Evolutionary conservation across 2,888 invertebrate genomes (phyloP), one percentile per base, ranked within the genome.

Genomic region (Charanyca ferruginea): DNA sequence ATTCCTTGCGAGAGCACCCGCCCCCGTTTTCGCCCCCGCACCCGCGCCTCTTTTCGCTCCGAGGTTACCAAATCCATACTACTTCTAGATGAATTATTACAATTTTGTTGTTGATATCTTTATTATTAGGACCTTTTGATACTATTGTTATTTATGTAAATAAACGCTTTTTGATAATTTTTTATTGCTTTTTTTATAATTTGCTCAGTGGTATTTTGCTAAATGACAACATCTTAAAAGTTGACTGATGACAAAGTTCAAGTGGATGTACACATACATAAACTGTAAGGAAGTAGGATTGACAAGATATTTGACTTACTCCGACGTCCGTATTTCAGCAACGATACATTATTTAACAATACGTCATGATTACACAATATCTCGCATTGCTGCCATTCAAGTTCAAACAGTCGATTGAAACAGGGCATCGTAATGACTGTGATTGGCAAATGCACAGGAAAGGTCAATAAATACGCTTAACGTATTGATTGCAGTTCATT

Each of bases 51-150:
- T 89, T 41, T 69, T 88, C 49, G 90, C 91, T 42, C 89, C 94
- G 44, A 89, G 93, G 85, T 79, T 90, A 88, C 91, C 92, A 68
- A 83, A 84, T 70, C 94, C 94, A 9, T 92, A 93, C 80, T 94
- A 87, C 86, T 89, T 92, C 72, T 95, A 95, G 94, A 91, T 93
- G 89, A 92, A 93, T 90, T 90, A 91, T 90, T 94, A 92, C 93
- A 94, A 94, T 93, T 87, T 95, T 94, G 92, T 93, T 94, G 87
- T 91, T 92, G 77, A 79, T 82, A 86, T 84, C 85, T 87, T 87
- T 85, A 85, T 84, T 85, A 83, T 87, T 89, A 89, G 86, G 86
- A 85, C 58, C 18, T 77, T 89, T 89, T 90, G 88, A 83, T 90
- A 90, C 85, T 84, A 88, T 84, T 94, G 91, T 94, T 94, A 93